phyloP scores from a whole-genome alignment of 2,888 invertebrate genomes.

The Ypsolopha sequella region DNA sequence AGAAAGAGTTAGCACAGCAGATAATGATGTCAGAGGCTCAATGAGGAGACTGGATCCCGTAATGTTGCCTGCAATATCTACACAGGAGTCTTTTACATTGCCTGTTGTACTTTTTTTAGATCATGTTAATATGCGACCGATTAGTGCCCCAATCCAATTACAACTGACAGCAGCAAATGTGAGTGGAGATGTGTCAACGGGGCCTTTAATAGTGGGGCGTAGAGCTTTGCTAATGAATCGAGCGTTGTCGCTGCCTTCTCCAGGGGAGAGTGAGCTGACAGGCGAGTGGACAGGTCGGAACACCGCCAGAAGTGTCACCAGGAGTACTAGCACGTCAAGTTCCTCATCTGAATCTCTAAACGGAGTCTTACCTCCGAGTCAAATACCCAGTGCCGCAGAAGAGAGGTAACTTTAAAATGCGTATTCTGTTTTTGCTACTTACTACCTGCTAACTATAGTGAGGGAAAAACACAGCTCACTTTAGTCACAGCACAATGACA shows the following conservation, averaged over 20 bases:
- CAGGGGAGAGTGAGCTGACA: constrained; percentile 52
- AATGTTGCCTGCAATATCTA: constrained; percentile 45
- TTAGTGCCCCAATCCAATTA: constrained; percentile 58
- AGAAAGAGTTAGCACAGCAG: constrained; percentile 39
- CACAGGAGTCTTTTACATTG: constrained; percentile 40
- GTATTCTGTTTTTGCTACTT: constrained; percentile 2
- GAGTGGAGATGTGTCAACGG: constrained; percentile 49
- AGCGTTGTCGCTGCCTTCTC: constrained; percentile 52
- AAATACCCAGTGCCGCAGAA: constrained; percentile 29
- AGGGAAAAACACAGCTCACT: too few species aligned
- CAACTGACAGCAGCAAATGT: constrained; percentile 60
- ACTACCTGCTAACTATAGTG: too few species aligned
- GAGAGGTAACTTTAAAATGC: constrained; percentile 37
- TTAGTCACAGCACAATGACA: too few species aligned
- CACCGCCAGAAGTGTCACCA: constrained; percentile 41
- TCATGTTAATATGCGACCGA: constrained; percentile 56
- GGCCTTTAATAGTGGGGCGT: constrained; percentile 55
- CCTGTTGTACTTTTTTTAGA: constrained; percentile 61
- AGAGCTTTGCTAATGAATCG: constrained; percentile 56
- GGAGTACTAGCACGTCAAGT: constrained; percentile 50
- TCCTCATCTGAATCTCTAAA: constrained; percentile 52
- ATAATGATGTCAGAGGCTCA: constrained; percentile 49
- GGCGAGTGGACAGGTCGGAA: constrained; percentile 52
- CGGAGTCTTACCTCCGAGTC: constrained; percentile 27
- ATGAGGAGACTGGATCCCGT: constrained; percentile 61